Base-by-base conservation (phyloP, 2,888 invertebrate species). In the Agrilus cyanescens region DNA sequence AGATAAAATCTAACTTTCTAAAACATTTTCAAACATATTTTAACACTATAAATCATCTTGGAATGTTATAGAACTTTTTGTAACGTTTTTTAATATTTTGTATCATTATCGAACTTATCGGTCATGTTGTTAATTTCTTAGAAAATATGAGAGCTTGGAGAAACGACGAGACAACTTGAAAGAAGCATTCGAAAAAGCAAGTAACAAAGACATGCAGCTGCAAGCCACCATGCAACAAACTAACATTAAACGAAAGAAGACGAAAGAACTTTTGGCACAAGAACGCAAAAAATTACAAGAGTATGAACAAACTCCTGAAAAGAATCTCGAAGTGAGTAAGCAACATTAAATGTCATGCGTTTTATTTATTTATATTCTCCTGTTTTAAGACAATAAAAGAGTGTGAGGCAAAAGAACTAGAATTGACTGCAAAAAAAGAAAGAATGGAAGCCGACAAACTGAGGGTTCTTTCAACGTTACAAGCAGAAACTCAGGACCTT, bases 221-320 rank as follows among this genome's bases (percentile, higher is more conserved):
- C 76, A 78, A 55, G 80, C 79, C 1, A 82, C 82, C 40, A 74
- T 79, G 58, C 71, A 75, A 0, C 77, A 79, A 49, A 71, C 74
- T 0, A 87, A 82, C 53, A 82, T 80, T 52, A 80, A 82, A 50
- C 74, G 81, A 48, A 88, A 87, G 60, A 82, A 83, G 57, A 73
- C 83, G 20, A 80, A 81, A 46, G 75, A 78, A 37, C 70, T 77
- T 12, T 61, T 87, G 2, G 78, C 74, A 44, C 72, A 76, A 57
- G 80, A 83, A 59, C 75, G 72, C 51, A 68, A 68, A n/a, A 80
- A 86, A 60, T 68, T 91, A 2, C 78, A 73, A 35, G 77, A 80
- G 37, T 60, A 82, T 13, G 61, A 71, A 48, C 71, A 69, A 45
- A 61, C 81, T 5, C 93, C 93, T 0, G 80, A 80, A 29, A 83